phyloP scores from a whole-genome alignment of 2,888 invertebrate genomes.

The Smittia sp. region DNA sequence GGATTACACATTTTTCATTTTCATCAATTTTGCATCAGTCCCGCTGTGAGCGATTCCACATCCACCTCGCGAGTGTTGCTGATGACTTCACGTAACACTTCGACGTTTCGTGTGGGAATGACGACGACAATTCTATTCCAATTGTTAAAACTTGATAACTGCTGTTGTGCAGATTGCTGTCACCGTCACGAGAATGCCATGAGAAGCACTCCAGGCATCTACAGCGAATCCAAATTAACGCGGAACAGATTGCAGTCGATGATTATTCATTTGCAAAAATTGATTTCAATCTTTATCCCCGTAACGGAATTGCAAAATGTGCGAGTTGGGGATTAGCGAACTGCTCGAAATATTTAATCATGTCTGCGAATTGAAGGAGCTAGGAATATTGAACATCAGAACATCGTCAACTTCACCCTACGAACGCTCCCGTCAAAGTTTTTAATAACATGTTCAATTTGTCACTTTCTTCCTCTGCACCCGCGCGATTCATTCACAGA shows the following conservation, averaged over 20 bases:
- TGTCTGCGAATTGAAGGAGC: background rate
- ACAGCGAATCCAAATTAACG: constrained; percentile 34
- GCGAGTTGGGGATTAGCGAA: background rate
- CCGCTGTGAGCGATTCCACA: constrained; percentile 14
- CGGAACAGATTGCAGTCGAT: constrained; percentile 7
- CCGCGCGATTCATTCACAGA: background rate
- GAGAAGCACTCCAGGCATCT: constrained; percentile 38
- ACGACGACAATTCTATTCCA: background rate
- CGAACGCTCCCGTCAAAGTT: background rate
- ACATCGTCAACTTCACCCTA: background rate
- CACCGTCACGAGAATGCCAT: background rate
- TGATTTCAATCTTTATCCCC: background rate
- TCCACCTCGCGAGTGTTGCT: constrained; percentile 33
- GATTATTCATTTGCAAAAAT: constrained; percentile 11
- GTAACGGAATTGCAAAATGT: background rate
- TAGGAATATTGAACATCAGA: background rate
- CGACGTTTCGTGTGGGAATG: background rate
- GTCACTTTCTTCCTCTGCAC: background rate
- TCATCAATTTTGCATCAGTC: constrained; percentile 23
- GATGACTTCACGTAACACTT: constrained; percentile 39
- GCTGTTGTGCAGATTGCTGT: constrained; percentile 17
- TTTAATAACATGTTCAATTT: constrained; percentile 27
- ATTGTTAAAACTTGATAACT: constrained; percentile 3
- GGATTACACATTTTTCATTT: constrained; percentile 9
- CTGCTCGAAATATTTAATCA: constrained; percentile 1